phyloP scores from a whole-genome alignment of 2,888 invertebrate species.

The Cheiracanthium punctorium region DNA sequence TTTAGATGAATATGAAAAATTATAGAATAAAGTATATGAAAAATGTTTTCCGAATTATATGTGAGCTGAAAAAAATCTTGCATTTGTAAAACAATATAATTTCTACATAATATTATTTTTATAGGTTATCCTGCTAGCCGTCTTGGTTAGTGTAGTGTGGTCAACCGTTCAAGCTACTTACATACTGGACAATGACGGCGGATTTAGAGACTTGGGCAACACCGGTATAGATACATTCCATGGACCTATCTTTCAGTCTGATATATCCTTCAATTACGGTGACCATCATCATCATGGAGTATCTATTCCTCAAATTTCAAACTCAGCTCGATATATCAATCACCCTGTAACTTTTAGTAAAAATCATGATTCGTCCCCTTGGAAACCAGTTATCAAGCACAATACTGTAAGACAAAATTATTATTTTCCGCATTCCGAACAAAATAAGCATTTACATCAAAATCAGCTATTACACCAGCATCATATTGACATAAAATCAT shows the following conservation, averaged over 20 bases:
- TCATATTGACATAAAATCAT: background rate
- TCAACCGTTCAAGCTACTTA: slow-evolving; percentile 20
- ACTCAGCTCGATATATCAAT: too few relatives aligned
- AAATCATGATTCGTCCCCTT: too few relatives aligned
- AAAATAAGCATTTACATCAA: background rate
- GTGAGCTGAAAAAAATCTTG: too few relatives aligned
- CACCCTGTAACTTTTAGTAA: too few relatives aligned
- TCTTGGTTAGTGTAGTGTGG: slow-evolving; percentile 28
- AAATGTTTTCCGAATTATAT: too few relatives aligned
- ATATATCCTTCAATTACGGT: slow-evolving; percentile 19
- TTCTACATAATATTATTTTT: background rate
- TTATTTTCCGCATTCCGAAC: background rate
- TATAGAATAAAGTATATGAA: too few relatives aligned
- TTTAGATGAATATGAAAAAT: too few relatives aligned
- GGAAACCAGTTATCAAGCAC: too few relatives aligned
- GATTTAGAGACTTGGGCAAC: slow-evolving; percentile 14
- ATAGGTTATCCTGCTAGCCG: slow-evolving; percentile 38
- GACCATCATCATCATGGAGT: background rate
- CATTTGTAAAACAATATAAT: background rate
- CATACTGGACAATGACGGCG: background rate
- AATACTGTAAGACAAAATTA: too few relatives aligned
- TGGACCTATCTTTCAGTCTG: slow-evolving; percentile 19
- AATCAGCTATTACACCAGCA: background rate
- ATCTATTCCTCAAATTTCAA: background rate
- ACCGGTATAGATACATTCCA: slow-evolving; percentile 17